Conservation (phyloP, 2,888 invertebrate species). For the Melanotus villosus region DNA sequence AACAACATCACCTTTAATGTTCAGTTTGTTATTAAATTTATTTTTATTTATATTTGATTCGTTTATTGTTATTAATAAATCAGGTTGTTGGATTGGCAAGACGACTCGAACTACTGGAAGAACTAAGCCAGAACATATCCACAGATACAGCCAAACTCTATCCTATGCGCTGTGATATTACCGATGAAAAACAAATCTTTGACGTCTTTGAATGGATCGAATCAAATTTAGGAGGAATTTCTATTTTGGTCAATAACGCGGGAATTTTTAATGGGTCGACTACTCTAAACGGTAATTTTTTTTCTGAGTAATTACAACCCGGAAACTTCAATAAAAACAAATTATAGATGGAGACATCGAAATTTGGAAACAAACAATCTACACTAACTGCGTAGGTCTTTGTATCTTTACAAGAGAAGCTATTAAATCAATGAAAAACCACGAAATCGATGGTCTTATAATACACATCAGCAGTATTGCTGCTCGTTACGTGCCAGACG, state of each 20-base stretch:
- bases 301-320: background rate
- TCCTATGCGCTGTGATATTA: slow-evolving; percentile 36
- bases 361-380: slow-evolving; percentile 33
- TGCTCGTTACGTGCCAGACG: slow-evolving; percentile 31
- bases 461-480: slow-evolving; percentile 37
- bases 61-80: background rate
- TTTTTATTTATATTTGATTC: background rate
- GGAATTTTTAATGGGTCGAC: slow-evolving; percentile 36
- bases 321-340: too few species aligned
- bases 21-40: background rate
- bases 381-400: slow-evolving; percentile 32
- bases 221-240: slow-evolving; percentile 26
- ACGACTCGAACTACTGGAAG: slow-evolving; percentile 33
- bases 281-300: slow-evolving; percentile 18
- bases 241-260: slow-evolving; percentile 40
- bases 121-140: slow-evolving; percentile 21
- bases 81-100: slow-evolving; percentile 39
- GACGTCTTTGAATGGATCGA: slow-evolving; percentile 32
- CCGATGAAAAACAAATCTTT: slow-evolving; percentile 32
- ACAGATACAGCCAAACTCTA: slow-evolving; percentile 31
- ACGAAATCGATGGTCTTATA: slow-evolving; percentile 37
- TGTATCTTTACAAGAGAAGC: slow-evolving; percentile 37
- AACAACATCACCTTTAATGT: too few species aligned
- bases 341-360: slow-evolving; percentile 34
- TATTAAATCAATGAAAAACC: slow-evolving; percentile 36